Evolutionary conservation across 1,140 invertebrate species (phyloP), one percentile per base, ranked within the genome.

Genomic region (Papilio helenus): DNA sequence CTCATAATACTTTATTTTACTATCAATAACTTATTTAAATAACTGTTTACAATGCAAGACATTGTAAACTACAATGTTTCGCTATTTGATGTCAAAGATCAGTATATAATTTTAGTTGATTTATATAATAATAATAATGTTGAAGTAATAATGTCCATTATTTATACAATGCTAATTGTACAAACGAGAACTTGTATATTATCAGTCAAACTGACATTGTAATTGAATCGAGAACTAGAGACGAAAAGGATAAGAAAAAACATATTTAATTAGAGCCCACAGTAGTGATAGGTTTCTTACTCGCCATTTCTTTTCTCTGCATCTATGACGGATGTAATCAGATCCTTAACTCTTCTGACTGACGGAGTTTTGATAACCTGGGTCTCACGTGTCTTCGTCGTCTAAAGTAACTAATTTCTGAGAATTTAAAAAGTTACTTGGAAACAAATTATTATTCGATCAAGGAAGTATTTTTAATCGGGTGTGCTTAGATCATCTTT

Each of bases 401-500:
- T 16, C 61, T 68, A 16, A 68, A 34, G 3, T 29, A 58, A 58
- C 23, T 23, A 26, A 10, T 65, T 29, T 65, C 26, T 65, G 14
- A 29, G 26, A 65, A 29, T 65, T 29, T 29, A 14, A 65, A 29
- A 26, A 26, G 9, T 5, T 12, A 3, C 14, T 65, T 65, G 61
- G 12, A 65, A 29, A 65, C 3, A 26, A 65, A 29, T 29, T 26
- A 34, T 68, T 68, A 34, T 29, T 68, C 61, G 61, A 68, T 68
- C 61, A 68, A 68, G 61, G 61, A 68, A 68, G 61, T 68, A 68
- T 18, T 68, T 29, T 68, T 4, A 68, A 68, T 68, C 18, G 18
- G 8, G 8, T 55, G 10, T 68, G 14, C 23, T 29, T 68, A 68
- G 26, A 68, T 68, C 61, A 68, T 68, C 23, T 68, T 68, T 68